Evolutionary conservation across 2,797 vertebrate species (phyloP).

Genomic region (Acanthurus tractus): DNA sequence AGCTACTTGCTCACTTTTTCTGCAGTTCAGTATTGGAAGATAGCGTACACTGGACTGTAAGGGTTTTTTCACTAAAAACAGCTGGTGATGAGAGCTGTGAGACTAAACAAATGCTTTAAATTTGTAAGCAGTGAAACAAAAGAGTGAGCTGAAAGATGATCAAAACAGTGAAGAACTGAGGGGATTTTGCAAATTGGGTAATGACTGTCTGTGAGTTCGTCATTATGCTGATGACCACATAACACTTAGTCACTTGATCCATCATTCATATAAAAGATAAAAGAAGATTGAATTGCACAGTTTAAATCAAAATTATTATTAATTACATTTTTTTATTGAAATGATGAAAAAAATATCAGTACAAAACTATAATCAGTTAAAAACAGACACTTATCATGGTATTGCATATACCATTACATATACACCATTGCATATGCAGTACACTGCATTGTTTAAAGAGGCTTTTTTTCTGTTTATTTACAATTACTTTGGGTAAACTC

Average conservation of each 20-base stretch:
- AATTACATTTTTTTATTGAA: not conserved
- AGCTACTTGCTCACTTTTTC: not conserved
- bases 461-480: not conserved
- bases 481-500: not conserved
- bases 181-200: not conserved
- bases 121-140: not conserved
- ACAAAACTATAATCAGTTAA: not conserved
- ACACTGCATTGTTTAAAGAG: not conserved
- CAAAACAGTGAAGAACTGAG: not conserved
- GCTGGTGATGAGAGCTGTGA: not conserved
- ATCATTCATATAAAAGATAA: not conserved
- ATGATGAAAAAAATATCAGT: not conserved
- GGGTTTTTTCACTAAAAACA: not conserved
- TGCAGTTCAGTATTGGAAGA: not conserved
- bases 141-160: not conserved
- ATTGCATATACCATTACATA: too few relatives aligned
- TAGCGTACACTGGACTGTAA: not conserved
- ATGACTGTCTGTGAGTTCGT: not conserved
- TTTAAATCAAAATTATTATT: not conserved
- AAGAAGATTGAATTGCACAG: not conserved
- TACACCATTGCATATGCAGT: not conserved
- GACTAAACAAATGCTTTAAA: not conserved
- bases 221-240: not conserved
- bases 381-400: not conserved
- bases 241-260: not conserved